These are phyloP conservation scores for Elephantulus edwardii DNA, from an alignment of 2,113 vertebrate genomes.

Conservation along the genomic window DNA sequence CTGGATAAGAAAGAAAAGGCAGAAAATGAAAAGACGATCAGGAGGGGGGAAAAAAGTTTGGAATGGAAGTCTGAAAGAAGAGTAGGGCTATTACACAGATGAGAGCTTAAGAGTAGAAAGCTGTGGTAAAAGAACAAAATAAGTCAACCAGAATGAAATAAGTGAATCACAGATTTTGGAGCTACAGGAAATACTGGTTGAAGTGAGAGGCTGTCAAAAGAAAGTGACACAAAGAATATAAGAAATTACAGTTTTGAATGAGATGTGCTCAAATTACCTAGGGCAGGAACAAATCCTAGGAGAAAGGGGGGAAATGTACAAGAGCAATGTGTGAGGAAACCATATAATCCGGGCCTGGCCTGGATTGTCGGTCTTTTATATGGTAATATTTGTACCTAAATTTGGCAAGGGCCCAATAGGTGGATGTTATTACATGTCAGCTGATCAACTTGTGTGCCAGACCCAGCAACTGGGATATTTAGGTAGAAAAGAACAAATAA, in stretches of 20 bases:
- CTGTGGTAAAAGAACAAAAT: neutral
- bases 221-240: neutral
- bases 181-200: neutral
- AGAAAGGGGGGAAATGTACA: conserved; percentile 2
- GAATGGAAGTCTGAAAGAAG: conserved; percentile 17
- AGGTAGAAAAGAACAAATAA: conserved; percentile 42
- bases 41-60: neutral
- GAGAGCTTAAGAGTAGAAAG: neutral
- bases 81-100: neutral
- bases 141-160: neutral
- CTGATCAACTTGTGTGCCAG: neutral
- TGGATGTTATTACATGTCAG: neutral
- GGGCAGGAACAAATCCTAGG: neutral
- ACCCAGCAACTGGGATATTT: neutral
- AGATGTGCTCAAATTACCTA: conserved; percentile 17
- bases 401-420: conserved; percentile 19
- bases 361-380: neutral
- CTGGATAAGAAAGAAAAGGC: neutral
- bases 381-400: conserved; percentile 39
- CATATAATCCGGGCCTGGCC: neutral
- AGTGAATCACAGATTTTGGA: conserved; percentile 31
- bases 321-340: neutral
- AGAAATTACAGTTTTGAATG: conserved; percentile 21
- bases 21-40: conserved; percentile 7
- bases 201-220: neutral